Evolutionary conservation across 2,888 invertebrate genomes (phyloP), one percentile per base, ranked within the genome.

Genomic region (Cephus pulcher): DNA sequence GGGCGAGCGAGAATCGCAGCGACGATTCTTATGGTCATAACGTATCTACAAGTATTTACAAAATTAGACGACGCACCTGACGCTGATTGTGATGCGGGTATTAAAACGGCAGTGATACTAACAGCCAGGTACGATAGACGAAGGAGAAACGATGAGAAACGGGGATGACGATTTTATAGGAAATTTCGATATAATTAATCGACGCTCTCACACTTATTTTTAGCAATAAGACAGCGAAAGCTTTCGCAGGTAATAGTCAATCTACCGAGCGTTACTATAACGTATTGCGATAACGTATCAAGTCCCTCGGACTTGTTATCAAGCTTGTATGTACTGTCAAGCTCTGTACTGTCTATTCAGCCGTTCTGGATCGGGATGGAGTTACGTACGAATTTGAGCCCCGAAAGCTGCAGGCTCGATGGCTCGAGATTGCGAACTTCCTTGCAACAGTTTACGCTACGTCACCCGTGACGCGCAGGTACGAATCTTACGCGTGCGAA

Each of bases 401-500:
- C 23, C 74, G n/a, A 74, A 40, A 74, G 74, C 74, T 35, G 32
- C 11, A 32, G 70, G 79, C 84, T 34, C 11, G 34, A 81, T 82
- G 85, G 84, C 82, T 84, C 85, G 85, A 86, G 86, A 85, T 85
- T 83, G 80, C 85, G 76, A 79, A 79, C 81, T 33, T 70, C 11
- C 30, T 30, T 33, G 70, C 33, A 32, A 30, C 1, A 11, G 32
- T 70, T 70, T 70, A 30, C 11, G 33, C 32, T 70, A 70, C n/a
- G 12, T 70, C 1, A 11, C 30, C 70, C 9, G 1, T 1, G 12
- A 70, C 70, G 9, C 12, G 30, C n/a, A 30, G 30, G 70, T 70
- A 70, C 70, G 32, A 70, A 70, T 33, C 70, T 70, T 70, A 33
- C 12, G 4, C 30, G 11, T 32, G 12, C 12, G 70, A 37, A 12